A percentile compares a stretch with the other conserved stretches of the same genome.
Conservation (phyloP, 1,140 invertebrate genomes). For the Trypoxylus dichotomus region DNA sequence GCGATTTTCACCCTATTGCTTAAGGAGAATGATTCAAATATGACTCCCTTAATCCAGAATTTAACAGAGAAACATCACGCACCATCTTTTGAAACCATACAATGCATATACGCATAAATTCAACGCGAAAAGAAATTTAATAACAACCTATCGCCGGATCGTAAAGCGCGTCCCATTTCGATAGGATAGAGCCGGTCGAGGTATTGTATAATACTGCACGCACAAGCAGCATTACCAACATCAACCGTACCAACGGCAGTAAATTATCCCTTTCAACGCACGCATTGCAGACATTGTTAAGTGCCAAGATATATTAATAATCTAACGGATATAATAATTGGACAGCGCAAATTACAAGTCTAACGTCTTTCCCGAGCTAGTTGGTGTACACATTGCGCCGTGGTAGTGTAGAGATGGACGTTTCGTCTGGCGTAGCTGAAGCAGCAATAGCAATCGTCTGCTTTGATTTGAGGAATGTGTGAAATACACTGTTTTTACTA, state of each 20-base stretch:
- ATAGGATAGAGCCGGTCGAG: not conserved
- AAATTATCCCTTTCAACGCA: slow-evolving; percentile 10
- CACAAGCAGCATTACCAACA: not conserved
- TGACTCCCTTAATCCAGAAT: too few species aligned
- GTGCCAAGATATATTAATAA: slow-evolving; percentile 8
- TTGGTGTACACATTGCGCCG: too few species aligned
- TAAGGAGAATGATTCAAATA: too few species aligned
- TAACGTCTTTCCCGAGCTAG: not conserved
- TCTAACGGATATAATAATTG: slow-evolving; percentile 18
- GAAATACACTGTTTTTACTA: too few species aligned
- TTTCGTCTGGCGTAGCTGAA: too few species aligned
- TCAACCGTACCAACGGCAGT: not conserved
- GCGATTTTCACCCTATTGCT: too few species aligned
- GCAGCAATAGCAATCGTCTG: too few species aligned
- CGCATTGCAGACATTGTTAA: slow-evolving; percentile 1
- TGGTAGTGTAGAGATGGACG: too few species aligned
- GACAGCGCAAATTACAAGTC: slow-evolving; percentile 3
- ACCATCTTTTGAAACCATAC: too few species aligned
- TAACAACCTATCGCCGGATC: not conserved
- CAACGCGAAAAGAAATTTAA: not conserved
- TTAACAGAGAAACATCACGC: too few species aligned
- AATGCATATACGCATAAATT: too few species aligned
- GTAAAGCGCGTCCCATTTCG: not conserved
- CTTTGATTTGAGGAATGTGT: too few species aligned
- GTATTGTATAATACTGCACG: not conserved